These are phyloP conservation scores for Microhierax caerulescens DNA, from an alignment of 2,797 vertebrate species.

Conservation along the genomic window DNA sequence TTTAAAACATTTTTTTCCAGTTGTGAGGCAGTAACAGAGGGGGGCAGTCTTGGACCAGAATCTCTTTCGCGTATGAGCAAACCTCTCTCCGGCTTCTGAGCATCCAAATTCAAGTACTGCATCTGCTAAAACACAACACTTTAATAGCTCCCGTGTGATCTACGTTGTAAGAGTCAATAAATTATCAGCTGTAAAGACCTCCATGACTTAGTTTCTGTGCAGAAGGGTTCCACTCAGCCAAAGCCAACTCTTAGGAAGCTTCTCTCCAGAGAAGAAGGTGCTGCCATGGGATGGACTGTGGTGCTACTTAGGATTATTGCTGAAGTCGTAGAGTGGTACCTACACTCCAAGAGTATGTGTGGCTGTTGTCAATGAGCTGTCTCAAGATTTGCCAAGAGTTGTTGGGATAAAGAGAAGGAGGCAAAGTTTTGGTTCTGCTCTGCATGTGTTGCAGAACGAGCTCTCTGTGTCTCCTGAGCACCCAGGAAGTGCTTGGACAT, in stretches of 20 bases:
- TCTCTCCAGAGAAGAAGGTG: not conserved
- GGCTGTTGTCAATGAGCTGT: not conserved
- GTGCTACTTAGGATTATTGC: not conserved
- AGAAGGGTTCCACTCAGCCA: not conserved
- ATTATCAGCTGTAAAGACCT: not conserved
- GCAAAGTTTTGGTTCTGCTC: not conserved
- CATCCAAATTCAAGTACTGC: not conserved
- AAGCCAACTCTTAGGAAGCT: not conserved
- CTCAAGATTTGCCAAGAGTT: not conserved
- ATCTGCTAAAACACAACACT: not conserved
- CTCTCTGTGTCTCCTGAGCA: not conserved
- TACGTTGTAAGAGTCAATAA: not conserved
- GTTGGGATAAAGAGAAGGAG: not conserved
- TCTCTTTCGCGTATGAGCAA: not conserved
- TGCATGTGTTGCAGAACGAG: not conserved
- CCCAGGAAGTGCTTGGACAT: not conserved
- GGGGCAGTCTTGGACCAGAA: slow-evolving; percentile 54
- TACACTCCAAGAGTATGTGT: not conserved
- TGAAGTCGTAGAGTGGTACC: not conserved
- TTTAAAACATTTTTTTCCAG: not conserved
- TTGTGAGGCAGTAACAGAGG: slow-evolving; percentile 4
- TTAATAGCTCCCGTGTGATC: not conserved
- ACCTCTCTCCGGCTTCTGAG: not conserved
- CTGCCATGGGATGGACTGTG: rapidly evolving
- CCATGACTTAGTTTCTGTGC: not conserved